Evolutionary conservation across 2,113 vertebrate genomes (phyloP).

Genomic region (Parotia lawesii): DNA sequence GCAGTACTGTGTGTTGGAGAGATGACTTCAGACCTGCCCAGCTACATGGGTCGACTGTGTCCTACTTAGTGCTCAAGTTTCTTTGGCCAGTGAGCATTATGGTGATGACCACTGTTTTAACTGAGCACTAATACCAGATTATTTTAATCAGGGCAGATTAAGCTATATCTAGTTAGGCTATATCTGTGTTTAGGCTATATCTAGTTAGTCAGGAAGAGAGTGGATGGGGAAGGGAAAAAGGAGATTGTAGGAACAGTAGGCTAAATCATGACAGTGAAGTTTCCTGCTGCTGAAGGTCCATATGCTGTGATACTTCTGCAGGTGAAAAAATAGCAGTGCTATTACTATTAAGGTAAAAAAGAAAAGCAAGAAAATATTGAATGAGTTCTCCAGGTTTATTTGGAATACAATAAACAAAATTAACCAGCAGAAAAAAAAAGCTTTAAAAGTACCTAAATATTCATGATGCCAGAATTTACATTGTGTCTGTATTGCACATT

Average conservation of each 20-base stretch:
- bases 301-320: background rate
- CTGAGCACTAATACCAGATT: background rate
- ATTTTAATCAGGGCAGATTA: slow-evolving; percentile 16
- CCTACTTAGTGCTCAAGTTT: background rate
- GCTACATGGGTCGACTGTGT: background rate
- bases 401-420: background rate
- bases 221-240: background rate
- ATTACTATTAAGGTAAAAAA: background rate
- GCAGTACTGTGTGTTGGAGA: background rate
- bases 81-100: background rate
- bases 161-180: background rate
- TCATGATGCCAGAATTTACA: background rate
- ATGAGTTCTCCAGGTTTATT: background rate
- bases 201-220: background rate
- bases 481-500: slow-evolving; percentile 4
- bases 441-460: slow-evolving; percentile 28
- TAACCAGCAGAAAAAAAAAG: background rate
- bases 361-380: background rate
- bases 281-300: background rate
- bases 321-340: background rate
- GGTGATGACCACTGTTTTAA: background rate
- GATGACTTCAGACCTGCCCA: background rate
- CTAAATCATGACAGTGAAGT: background rate
- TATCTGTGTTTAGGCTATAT: background rate
- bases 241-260: background rate